Conservation (phyloP, 2,797 vertebrate genomes). For the Peromyscus melanophrys region DNA sequence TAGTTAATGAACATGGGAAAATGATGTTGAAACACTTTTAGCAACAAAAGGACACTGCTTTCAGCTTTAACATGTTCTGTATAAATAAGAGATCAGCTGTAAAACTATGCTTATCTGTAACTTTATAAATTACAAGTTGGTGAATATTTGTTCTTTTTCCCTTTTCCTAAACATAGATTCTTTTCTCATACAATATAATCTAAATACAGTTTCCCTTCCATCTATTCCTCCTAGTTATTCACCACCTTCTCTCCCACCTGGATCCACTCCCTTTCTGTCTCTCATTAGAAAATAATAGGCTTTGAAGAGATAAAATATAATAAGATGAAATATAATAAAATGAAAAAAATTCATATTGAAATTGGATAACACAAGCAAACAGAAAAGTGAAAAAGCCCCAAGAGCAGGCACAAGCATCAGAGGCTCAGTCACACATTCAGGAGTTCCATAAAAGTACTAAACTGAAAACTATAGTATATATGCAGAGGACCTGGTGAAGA, state of each 20-base stretch:
- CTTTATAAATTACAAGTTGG: background rate
- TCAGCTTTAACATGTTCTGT: background rate
- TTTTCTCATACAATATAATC: background rate
- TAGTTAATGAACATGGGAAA: conserved; percentile 23
- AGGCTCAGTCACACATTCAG: background rate
- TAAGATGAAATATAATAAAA: background rate
- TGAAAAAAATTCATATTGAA: background rate
- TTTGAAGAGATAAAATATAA: background rate
- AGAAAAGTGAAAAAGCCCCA: background rate
- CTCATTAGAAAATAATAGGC: background rate
- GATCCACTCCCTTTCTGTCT: background rate
- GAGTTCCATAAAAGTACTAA: background rate
- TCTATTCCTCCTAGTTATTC: background rate
- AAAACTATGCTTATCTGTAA: background rate
- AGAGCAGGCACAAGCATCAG: background rate
- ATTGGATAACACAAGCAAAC: background rate
- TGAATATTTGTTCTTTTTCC: conserved; percentile 5
- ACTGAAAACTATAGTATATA: background rate
- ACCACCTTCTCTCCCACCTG: background rate
- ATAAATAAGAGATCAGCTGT: conserved; percentile 6
- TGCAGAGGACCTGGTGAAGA: background rate
- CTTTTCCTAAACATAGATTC: background rate
- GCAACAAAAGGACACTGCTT: background rate
- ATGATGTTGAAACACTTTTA: background rate
- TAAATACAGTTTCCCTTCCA: background rate